These are phyloP conservation scores for Papilio polytes DNA, from an alignment of 1,140 invertebrate species.

Conservation along the genomic window DNA sequence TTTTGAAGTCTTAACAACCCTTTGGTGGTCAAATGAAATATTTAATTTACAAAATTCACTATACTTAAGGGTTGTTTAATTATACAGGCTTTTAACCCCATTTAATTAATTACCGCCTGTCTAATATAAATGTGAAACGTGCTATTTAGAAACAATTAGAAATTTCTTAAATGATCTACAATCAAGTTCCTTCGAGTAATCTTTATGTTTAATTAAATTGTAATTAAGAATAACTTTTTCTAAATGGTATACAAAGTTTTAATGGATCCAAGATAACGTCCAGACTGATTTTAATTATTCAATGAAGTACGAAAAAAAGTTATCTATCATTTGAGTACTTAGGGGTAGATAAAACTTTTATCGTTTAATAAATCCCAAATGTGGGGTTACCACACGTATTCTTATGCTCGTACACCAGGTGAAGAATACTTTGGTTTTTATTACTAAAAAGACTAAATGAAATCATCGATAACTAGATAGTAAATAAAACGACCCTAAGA, in stretches of 20 bases:
- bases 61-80: constrained; percentile 16
- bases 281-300: not conserved
- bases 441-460: not conserved
- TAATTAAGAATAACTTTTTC: constrained; percentile 1
- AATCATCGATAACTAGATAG: not conserved
- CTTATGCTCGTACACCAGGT: not conserved
- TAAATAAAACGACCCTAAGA: not conserved
- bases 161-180: not conserved
- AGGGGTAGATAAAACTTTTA: not conserved
- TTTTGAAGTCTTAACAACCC: constrained; percentile 21
- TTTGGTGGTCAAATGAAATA: constrained; percentile 16
- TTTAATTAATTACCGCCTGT: constrained; percentile 17
- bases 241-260: not conserved
- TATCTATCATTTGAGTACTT: constrained; percentile 5
- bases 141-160: constrained; percentile 15
- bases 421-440: not conserved
- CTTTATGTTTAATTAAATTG: constrained; percentile 22
- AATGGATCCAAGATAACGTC: not conserved
- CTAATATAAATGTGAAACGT: not conserved
- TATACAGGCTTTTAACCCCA: constrained; percentile 16
- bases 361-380: constrained; percentile 3
- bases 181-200: not conserved
- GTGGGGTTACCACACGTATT: not conserved
- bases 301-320: not conserved
- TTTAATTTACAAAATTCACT: constrained; percentile 25